A percentile compares a stretch with the other conserved stretches of the same genome.
Evolutionary conservation across 2,797 vertebrate species (phyloP).

Genomic region (Sparidentex hasta): DNA sequence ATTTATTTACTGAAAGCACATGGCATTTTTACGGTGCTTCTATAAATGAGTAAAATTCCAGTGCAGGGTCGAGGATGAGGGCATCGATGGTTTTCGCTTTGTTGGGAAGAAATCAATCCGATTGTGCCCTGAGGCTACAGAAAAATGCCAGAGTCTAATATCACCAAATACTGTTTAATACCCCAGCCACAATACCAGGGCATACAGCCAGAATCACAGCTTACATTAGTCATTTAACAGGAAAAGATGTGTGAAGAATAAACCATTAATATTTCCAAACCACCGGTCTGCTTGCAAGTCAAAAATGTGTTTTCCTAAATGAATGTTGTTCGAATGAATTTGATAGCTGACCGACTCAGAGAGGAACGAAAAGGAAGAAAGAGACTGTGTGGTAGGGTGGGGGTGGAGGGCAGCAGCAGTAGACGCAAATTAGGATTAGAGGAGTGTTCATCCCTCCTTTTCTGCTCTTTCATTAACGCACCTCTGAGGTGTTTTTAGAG

Average conservation of each 20-base stretch:
- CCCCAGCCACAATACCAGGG: conserved; percentile 26
- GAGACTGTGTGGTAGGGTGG: not conserved
- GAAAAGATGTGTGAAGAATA: conserved; percentile 49
- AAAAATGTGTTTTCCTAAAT: conserved; percentile 30
- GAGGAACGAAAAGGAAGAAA: conserved; percentile 30
- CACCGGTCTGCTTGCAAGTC: conserved; percentile 1
- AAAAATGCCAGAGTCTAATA: conserved; percentile 49
- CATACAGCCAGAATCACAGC: conserved; percentile 41
- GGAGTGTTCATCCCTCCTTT: conserved; percentile 70
- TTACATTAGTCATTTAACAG: conserved; percentile 44
- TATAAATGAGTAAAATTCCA: conserved; percentile 39
- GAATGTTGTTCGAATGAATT: conserved; percentile 30
- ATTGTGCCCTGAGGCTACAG: conserved; percentile 40
- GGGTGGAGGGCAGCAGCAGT: conserved; percentile 33
- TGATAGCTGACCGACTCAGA: conserved; percentile 41
- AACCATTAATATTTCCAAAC: conserved; percentile 42
- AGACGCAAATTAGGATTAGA: conserved; percentile 80
- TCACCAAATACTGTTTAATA: conserved; percentile 55
- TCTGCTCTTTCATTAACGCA: conserved; percentile 73
- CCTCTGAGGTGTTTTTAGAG: conserved; percentile 79
- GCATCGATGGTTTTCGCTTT: conserved; percentile 34
- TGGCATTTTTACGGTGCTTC: conserved; percentile 24
- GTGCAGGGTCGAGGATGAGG: conserved; percentile 31
- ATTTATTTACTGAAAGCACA: conserved; percentile 21
- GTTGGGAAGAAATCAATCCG: conserved; percentile 50